Evolutionary conservation across 2,888 invertebrate species (phyloP), one percentile per base, ranked within the genome.

Genomic region (Callosobruchus maculatus): DNA sequence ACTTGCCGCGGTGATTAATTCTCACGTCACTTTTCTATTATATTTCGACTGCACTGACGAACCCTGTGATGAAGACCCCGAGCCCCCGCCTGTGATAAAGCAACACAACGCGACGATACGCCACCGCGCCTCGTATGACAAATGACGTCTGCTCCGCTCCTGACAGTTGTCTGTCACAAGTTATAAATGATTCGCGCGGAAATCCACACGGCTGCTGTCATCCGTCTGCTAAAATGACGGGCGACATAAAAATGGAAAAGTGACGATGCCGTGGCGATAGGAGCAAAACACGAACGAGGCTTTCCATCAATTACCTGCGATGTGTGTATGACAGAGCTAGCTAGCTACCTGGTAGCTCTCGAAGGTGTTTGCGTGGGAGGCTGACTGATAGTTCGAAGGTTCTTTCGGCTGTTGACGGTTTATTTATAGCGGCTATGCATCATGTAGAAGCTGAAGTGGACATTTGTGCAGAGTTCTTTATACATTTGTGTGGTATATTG

Each of bases 141-240:
- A 91, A 91, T 90, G 91, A 90, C 91, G 90, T 90, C 91, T 91
- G 91, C 90, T 90, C 89, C 88, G 88, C 81, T 80, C 83, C 83
- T 85, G 86, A 85, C 90, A 90, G 90, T 90, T 90, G 90, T 90
- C 90, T 89, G 90, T 90, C 90, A 90, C 89, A 89, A 88, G 90
- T 90, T 90, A 90, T 90, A 90, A 90, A 90, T 90, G 90, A 90
- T 89, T 89, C 87, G 88, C 89, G 89, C 90, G 49, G 49, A 82
- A 83, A 83, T 83, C 83, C 83, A 83, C 31, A 21, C 77, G 78
- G 82, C 73, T 49, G 1, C 49, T 49, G 49, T 1, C 13, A 13
- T 49, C 26, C 3, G 26, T 26, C 49, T 5, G 49, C 49, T 49
- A 49, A 49, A 49, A 49, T n/a, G n/a, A n/a, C 49, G 49, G 49